Percentiles rank a stretch among this genome's conserved stretches.
Evolutionary conservation across 2,888 invertebrate genomes (phyloP).

Genomic region (Stenolophus ochropezus): DNA sequence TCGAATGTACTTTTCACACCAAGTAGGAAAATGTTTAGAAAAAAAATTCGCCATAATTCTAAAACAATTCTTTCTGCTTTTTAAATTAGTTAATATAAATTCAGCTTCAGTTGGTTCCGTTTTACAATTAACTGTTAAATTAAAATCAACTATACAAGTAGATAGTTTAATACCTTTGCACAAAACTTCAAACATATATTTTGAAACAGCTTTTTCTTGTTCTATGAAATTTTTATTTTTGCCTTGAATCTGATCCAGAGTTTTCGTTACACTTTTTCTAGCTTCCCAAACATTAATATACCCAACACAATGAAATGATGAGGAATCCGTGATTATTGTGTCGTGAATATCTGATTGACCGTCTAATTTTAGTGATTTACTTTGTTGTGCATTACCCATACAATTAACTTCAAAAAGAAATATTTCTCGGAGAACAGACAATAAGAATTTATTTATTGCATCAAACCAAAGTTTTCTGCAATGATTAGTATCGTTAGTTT

Average conservation of each 20-base stretch:
- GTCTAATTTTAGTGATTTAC: constrained; percentile 69
- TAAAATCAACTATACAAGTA: constrained; percentile 68
- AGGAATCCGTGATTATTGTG: constrained; percentile 65
- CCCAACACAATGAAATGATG: constrained; percentile 68
- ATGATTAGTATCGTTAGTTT: constrained; percentile 37
- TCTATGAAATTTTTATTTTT: constrained; percentile 67
- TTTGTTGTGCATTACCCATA: constrained; percentile 65
- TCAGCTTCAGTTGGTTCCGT: constrained; percentile 66
- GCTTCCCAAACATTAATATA: constrained; percentile 69
- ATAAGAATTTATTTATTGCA: constrained; percentile 67
- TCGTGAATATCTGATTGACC: constrained; percentile 70
- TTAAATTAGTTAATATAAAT: constrained; percentile 67
- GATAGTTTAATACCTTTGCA: constrained; percentile 62
- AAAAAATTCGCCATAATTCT: constrained; percentile 67
- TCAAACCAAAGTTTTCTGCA: constrained; percentile 67
- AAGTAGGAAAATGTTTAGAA: constrained; percentile 66
- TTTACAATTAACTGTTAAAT: constrained; percentile 66
- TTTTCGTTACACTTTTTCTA: constrained; percentile 67
- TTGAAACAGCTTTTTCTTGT: constrained; percentile 69
- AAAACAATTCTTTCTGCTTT: constrained; percentile 67
- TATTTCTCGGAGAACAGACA: constrained; percentile 69
- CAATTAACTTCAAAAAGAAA: constrained; percentile 66
- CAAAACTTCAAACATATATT: constrained; percentile 66
- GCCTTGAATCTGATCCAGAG: constrained; percentile 59
- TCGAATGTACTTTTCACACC: constrained; percentile 65